Evolutionary conservation across 1,140 invertebrate genomes (phyloP).

Genomic region (Drosophila neocordata): DNA sequence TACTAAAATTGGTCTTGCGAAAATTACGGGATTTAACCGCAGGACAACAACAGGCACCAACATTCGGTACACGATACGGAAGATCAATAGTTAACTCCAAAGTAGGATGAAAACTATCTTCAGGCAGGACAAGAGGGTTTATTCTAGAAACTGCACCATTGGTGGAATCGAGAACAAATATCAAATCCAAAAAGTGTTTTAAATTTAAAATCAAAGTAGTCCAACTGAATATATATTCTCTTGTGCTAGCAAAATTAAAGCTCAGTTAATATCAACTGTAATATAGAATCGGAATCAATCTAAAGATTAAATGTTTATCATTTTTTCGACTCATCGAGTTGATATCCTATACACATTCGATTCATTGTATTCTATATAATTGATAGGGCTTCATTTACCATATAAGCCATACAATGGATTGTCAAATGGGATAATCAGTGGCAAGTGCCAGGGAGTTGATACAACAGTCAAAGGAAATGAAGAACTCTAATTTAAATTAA

Average conservation of each 20-base stretch:
- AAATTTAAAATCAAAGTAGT: too few relatives aligned
- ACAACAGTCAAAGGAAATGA: constrained; percentile 14
- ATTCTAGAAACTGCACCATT: too few relatives aligned
- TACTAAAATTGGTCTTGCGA: too few relatives aligned
- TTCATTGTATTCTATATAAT: neutral
- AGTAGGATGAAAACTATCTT: too few relatives aligned
- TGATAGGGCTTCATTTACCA: constrained; percentile 5
- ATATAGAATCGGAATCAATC: neutral
- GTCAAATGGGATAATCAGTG: constrained; percentile 22
- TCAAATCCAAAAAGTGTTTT: too few relatives aligned
- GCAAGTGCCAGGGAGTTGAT: neutral
- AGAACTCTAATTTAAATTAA: constrained; percentile 69
- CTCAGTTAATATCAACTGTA: neutral
- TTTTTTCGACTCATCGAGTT: neutral
- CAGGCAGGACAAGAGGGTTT: too few relatives aligned
- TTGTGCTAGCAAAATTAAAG: neutral
- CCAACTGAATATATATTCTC: too few relatives aligned
- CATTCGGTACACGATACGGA: too few relatives aligned
- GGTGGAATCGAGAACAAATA: too few relatives aligned
- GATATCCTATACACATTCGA: neutral
- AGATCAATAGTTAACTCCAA: too few relatives aligned
- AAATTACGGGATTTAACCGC: too few relatives aligned
- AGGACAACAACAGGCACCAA: too few relatives aligned
- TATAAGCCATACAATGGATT: constrained; percentile 32
- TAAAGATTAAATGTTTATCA: neutral